Evolutionary conservation across 2,888 invertebrate species (phyloP).

Genomic region (Piscicola geometra): DNA sequence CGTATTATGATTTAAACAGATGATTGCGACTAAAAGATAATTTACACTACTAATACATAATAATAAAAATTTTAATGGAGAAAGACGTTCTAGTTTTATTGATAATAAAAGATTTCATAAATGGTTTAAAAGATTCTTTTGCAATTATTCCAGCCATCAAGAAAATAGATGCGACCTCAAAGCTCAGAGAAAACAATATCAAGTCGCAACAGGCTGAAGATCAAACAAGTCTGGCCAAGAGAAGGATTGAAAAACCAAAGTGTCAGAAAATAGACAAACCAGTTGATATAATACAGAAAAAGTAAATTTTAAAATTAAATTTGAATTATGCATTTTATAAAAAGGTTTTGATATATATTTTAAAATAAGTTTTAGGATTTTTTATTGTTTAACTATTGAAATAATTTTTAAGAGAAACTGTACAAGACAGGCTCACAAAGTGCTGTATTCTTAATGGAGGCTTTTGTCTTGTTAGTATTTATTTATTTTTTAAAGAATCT

Average conservation of each 20-base stretch:
- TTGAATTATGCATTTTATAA: no score
- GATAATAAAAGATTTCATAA: background rate
- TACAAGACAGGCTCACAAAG: conserved; percentile 8
- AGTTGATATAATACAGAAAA: conserved; percentile 1
- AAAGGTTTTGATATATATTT: no score
- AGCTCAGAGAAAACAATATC: background rate
- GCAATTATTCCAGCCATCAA: background rate
- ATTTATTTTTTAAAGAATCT: no score
- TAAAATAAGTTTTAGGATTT: no score
- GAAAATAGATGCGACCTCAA: background rate
- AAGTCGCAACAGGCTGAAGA: background rate
- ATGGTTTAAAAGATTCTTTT: background rate
- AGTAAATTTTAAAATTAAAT: background rate
- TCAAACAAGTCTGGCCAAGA: conserved; percentile 1
- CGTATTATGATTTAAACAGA: background rate
- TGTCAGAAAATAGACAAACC: background rate
- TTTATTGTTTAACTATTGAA: background rate
- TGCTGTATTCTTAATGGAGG: conserved; percentile 1
- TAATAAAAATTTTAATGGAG: background rate
- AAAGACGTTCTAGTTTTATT: background rate
- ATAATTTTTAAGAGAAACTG: background rate
- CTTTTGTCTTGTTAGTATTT: background rate
- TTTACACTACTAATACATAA: background rate
- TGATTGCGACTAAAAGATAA: background rate
- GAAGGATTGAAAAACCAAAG: conserved; percentile 3